These are phyloP conservation scores for Tanytarsus gracilentus DNA, from an alignment of 2,888 invertebrate species.

Conservation along the genomic window DNA sequence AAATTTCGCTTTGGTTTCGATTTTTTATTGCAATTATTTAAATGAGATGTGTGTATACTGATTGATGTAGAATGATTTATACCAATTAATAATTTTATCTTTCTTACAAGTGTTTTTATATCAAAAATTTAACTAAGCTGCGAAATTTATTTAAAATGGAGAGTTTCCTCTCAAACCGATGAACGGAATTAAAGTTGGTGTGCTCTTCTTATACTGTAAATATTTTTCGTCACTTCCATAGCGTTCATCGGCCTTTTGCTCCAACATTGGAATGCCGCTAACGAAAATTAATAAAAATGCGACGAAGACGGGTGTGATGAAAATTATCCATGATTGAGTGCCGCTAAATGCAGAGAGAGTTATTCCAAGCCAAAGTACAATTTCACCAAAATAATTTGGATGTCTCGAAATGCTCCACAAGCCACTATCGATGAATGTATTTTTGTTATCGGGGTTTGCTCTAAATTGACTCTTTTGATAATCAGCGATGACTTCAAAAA, in stretches of 20 bases:
- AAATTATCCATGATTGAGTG: not conserved
- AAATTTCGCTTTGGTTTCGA: too few species aligned
- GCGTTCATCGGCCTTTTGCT: not conserved
- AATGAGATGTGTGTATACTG: too few species aligned
- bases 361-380: not conserved
- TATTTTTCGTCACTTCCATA: not conserved
- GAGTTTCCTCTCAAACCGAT: constrained; percentile 1
- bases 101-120: too few species aligned
- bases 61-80: too few species aligned
- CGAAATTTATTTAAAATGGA: not conserved
- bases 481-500: constrained; percentile 5
- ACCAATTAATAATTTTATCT: too few species aligned
- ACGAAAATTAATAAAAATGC: not conserved
- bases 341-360: not conserved
- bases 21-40: too few species aligned
- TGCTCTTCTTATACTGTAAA: not conserved
- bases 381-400: constrained; percentile 11
- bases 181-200: constrained; percentile 1
- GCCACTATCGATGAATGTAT: not conserved
- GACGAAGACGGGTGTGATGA: not conserved
- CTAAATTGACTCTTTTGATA: not conserved
- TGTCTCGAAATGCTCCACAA: not conserved
- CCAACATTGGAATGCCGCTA: not conserved
- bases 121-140: too few species aligned
- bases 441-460: not conserved